Base-by-base conservation (phyloP, 1,140 invertebrate species). In the Hestina assimilis region DNA sequence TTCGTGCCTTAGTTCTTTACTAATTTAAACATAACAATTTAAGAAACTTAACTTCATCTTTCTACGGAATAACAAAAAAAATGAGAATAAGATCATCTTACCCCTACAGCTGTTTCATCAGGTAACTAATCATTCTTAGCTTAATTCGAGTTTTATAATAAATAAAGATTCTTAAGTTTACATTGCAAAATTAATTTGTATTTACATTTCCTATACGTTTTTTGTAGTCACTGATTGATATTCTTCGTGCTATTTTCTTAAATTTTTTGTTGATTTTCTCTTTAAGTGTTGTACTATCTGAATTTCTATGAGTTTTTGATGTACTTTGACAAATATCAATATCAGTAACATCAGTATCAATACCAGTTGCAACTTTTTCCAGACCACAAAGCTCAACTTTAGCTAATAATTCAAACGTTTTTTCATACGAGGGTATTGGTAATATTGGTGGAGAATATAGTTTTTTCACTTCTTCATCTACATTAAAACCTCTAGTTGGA, bases 401-500 rank as follows among this genome's bases (percentile, higher is more conserved):
- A 26, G 28, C 45, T 12, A 57, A 43, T 9, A 41, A 43, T 53
- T 64, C 59, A 43, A 65, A 63, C 14, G 41, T 66, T 45, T 65
- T 65, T 24, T 69, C n/a, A 58, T 65, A 74, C 2, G 67, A 64
- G 5, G 66, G 66, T 56, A 78, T 80, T 9, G 75, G 73, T 26
- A 76, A 66, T 41, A 80, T 72, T 8, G 77, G 65, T 9, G 75
- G 67, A 4, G 77, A 78, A 55, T 80, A 80, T 21, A 55, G 58
- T 29, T 31, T 54, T 7, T 33, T 40, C 3, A 9, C 7, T 7
- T 3, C 3, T 43, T 24, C 4, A 26, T 12, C 24, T n/a, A 28
- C 2, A 28, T 28, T 28, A 9, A 2, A 1, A 28, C 24, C n/a
- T 28, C n/a, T n/a, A n/a, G n/a, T n/a, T n/a, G n/a, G n/a, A n/a